Conservation (phyloP, 35 echinoderm and acorn worm species). For the Apostichopus californicus region DNA sequence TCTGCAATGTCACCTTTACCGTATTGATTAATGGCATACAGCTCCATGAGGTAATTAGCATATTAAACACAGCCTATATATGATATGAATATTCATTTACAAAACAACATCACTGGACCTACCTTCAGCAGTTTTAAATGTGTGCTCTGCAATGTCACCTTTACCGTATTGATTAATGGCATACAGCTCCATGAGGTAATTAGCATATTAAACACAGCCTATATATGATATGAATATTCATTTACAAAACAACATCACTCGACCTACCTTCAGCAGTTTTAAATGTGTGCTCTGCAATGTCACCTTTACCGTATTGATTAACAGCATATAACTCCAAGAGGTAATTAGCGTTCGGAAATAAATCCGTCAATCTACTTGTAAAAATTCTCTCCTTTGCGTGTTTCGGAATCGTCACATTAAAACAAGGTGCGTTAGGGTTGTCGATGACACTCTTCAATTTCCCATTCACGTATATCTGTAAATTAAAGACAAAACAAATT, state of each 20-base stretch:
- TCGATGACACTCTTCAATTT: background rate
- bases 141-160: background rate
- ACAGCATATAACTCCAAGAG: constrained; percentile 31
- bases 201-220: background rate
- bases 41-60: constrained; percentile 19
- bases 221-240: too few relatives aligned
- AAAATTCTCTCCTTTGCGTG: constrained; percentile 9
- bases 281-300: constrained; percentile 17
- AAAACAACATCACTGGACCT: background rate
- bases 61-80: background rate
- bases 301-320: constrained; percentile 36
- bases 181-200: background rate
- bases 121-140: constrained; percentile 40
- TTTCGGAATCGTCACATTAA: constrained; percentile 24
- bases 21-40: background rate
- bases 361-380: background rate
- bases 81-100: too few relatives aligned
- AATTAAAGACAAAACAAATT: background rate
- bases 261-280: constrained; percentile 38
- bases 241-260: background rate
- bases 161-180: background rate
- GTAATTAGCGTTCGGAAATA: constrained; percentile 25
- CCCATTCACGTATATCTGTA: background rate
- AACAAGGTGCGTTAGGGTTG: constrained; percentile 41
- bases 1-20: too few relatives aligned